Percentiles rank a stretch among this genome's conserved stretches.
These are phyloP conservation scores for Protaetia brevitarsis DNA, from an alignment of 1,140 invertebrate species.

Conservation along the genomic window DNA sequence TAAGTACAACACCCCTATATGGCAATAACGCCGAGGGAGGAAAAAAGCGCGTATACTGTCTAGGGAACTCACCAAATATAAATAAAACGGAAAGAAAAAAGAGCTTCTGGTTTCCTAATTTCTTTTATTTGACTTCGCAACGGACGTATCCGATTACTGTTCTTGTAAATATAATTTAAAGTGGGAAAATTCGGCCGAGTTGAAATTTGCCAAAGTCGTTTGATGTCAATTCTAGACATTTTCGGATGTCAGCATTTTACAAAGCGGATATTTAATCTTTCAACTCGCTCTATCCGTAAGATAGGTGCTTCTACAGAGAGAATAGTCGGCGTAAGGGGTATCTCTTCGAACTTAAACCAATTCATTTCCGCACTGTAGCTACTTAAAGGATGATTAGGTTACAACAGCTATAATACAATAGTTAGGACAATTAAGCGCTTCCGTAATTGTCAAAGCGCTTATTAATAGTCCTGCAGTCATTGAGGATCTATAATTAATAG, in stretches of 20 bases:
- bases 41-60: too few species aligned
- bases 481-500: background rate
- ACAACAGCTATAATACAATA: background rate
- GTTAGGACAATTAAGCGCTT: background rate
- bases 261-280: conserved; percentile 3
- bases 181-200: background rate
- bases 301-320: background rate
- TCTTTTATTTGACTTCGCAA: too few species aligned
- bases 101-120: too few species aligned
- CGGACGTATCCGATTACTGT: too few species aligned
- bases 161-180: conserved; percentile 6
- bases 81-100: too few species aligned
- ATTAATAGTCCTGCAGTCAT: background rate
- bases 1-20: too few species aligned
- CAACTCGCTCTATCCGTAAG: background rate
- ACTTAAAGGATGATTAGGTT: conserved; percentile 15
- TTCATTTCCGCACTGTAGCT: background rate
- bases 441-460: background rate
- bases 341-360: background rate
- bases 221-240: background rate
- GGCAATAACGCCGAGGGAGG: too few species aligned
- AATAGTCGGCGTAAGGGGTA: conserved; percentile 5
- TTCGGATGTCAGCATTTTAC: background rate
- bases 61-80: too few species aligned
- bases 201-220: background rate